These are phyloP conservation scores for Rotaria socialis DNA, from an alignment of 2,888 invertebrate genomes.

Conservation along the genomic window DNA sequence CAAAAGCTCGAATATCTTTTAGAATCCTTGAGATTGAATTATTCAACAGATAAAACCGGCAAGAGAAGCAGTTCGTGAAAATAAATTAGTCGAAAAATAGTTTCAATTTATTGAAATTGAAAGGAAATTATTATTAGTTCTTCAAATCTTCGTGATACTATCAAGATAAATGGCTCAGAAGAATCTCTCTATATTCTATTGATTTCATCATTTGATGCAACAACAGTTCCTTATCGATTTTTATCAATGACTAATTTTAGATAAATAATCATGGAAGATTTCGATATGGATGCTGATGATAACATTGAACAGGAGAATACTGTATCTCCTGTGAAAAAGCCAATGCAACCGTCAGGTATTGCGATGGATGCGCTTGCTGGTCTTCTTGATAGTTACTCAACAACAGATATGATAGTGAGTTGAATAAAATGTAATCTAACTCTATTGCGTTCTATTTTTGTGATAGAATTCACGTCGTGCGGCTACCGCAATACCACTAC, in stretches of 20 bases:
- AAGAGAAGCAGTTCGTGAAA: too few relatives aligned
- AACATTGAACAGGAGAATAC: neutral
- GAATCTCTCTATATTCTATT: neutral
- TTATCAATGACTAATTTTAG: neutral
- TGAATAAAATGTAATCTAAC: neutral
- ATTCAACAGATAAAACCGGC: too few relatives aligned
- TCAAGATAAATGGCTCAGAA: too few relatives aligned
- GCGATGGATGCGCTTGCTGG: neutral
- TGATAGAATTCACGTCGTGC: neutral
- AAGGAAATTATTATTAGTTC: too few relatives aligned
- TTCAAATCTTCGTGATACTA: too few relatives aligned
- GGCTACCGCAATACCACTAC: neutral
- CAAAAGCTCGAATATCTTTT: too few relatives aligned
- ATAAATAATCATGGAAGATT: slow-evolving; percentile 28
- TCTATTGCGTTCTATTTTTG: too few relatives aligned
- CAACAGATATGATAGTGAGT: neutral
- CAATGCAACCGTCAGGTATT: neutral
- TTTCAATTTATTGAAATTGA: too few relatives aligned
- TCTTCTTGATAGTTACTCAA: slow-evolving; percentile 14
- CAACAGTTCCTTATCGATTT: neutral
- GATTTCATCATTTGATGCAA: neutral
- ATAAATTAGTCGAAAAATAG: too few relatives aligned
- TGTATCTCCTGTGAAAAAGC: neutral
- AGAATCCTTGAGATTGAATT: too few relatives aligned
- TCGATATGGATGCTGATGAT: slow-evolving; percentile 15